A percentile compares a stretch with the other conserved stretches of the same genome.
Conservation (phyloP, 1,140 invertebrate genomes). For the Leguminivora glycinivorella region DNA sequence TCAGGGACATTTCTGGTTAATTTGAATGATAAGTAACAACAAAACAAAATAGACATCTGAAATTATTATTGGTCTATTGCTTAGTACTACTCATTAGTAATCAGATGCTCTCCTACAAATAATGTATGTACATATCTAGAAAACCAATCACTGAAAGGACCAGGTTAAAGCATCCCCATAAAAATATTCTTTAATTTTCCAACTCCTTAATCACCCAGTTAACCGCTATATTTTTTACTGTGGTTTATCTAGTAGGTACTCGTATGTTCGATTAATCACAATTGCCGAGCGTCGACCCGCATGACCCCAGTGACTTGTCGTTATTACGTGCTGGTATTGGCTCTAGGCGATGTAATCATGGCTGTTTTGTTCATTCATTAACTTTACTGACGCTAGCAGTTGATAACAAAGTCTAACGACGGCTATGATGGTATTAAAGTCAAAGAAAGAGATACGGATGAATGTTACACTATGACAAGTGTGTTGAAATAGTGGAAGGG, state of each 20-base stretch:
- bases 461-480: neutral
- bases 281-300: conserved; percentile 24
- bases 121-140: too few species aligned
- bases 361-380: conserved; percentile 20
- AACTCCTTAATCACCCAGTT: too few species aligned
- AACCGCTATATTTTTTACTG: neutral
- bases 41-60: too few species aligned
- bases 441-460: neutral
- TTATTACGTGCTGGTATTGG: conserved; percentile 12
- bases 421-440: too few species aligned
- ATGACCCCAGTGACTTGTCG: conserved; percentile 22
- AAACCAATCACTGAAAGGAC: too few species aligned
- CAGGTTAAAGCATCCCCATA: too few species aligned
- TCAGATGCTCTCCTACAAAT: too few species aligned
- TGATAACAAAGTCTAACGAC: neutral
- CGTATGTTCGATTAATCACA: conserved; percentile 15
- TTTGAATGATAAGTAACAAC: too few species aligned
- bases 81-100: too few species aligned
- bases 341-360: conserved; percentile 1
- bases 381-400: neutral
- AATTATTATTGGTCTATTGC: too few species aligned
- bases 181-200: too few species aligned
- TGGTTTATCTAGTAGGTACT: conserved; percentile 2
- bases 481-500: conserved; percentile 36
- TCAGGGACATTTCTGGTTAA: too few species aligned